Evolutionary conservation across 2,888 invertebrate species (phyloP).

Genomic region (Epinotia nisella): DNA sequence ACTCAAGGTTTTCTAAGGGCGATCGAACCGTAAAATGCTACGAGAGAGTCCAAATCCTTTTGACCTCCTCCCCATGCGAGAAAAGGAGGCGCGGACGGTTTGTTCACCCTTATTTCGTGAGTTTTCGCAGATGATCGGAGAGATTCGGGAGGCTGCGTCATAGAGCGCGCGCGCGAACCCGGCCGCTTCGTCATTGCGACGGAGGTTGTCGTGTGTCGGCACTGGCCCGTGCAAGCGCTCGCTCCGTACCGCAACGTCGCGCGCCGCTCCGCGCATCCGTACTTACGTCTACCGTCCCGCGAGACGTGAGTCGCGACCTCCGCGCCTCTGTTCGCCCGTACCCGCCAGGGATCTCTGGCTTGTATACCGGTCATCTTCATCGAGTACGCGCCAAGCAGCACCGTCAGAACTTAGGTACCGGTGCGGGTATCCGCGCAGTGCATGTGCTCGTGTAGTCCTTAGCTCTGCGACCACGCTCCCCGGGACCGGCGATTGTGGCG

Average conservation of each 20-base stretch:
- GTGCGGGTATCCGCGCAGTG: constrained; percentile 78
- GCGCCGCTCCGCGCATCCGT: constrained; percentile 50
- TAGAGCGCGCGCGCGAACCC: constrained; percentile 83
- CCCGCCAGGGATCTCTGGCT: constrained; percentile 26
- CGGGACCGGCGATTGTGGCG: constrained; percentile 89
- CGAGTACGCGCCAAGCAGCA: constrained; percentile 32
- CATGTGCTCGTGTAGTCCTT: constrained; percentile 83
- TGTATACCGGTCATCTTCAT: constrained; percentile 14
- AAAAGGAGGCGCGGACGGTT: constrained; percentile 80
- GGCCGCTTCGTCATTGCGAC: constrained; percentile 84
- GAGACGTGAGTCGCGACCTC: constrained; percentile 52
- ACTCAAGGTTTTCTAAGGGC: constrained; percentile 64
- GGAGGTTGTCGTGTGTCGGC: constrained; percentile 83
- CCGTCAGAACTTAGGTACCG: constrained; percentile 43
- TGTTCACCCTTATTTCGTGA: constrained; percentile 79
- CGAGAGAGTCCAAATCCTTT: constrained; percentile 81
- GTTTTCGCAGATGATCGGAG: constrained; percentile 72
- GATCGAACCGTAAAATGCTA: constrained; percentile 77
- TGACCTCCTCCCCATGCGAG: constrained; percentile 80
- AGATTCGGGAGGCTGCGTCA: constrained; percentile 77
- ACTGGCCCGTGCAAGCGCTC: constrained; percentile 79
- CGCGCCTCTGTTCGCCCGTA: constrained; percentile 33
- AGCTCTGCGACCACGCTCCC: constrained; percentile 85
- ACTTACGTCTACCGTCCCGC: constrained; percentile 57
- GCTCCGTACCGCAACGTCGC: constrained; percentile 64